Base-by-base conservation (phyloP, 1,140 invertebrate genomes). In the Metaphire vulgaris region DNA sequence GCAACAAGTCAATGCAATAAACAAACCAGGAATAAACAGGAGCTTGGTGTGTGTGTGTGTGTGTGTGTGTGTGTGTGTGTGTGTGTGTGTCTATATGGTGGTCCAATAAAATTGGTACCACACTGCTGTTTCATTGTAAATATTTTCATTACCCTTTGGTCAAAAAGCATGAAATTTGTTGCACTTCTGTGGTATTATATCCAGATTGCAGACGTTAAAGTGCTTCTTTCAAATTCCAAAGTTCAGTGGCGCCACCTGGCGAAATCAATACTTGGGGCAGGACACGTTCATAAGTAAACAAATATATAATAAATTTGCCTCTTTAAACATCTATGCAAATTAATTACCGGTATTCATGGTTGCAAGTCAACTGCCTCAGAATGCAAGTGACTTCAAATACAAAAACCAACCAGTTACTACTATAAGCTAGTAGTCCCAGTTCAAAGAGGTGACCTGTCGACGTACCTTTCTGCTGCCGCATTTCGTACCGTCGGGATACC, bases 401-500 rank as follows among this genome's bases (percentile, higher is more conserved):
- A n/a, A n/a, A n/a, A n/a, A n/a, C n/a, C n/a, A n/a, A n/a, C n/a
- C n/a, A n/a, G n/a, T n/a, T n/a, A n/a, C n/a, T n/a, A n/a, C n/a
- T n/a, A n/a, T n/a, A n/a, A n/a, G n/a, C n/a, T n/a, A n/a, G n/a
- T n/a, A n/a, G n/a, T n/a, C n/a, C n/a, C n/a, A n/a, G n/a, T n/a
- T n/a, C n/a, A n/a, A n/a, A n/a, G n/a, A n/a, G n/a, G n/a, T n/a
- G n/a, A 6, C n/a, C n/a, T 69, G 34, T 33, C 76, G 41, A 64
- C 80, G 81, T 88, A 95, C 93, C 89, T 92, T 97, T 70, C 92
- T 89, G 0, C 92, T 88, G 0, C 93, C 96, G 87, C 97, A 99
- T 82, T 92, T 93, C 2, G 96, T 94, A 0, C 97, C 97, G 85
- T 99, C 93, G 0, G 97, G 41, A 96, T 0, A 93, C 92, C 76